Conservation (phyloP, 2,113 vertebrate genomes). For the Gracilinanus agilis region DNA sequence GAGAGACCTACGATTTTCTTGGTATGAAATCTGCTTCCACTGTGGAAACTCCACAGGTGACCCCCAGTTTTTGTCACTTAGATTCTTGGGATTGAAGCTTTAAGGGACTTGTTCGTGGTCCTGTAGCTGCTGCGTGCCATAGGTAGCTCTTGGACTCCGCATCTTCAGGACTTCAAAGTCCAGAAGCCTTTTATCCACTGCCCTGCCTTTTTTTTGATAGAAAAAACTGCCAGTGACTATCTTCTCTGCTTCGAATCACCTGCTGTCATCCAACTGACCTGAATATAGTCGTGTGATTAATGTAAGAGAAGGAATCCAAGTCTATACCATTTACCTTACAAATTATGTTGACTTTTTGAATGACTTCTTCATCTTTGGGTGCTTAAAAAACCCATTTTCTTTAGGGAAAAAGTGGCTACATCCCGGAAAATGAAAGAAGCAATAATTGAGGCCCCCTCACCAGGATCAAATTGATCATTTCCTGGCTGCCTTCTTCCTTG, state of each 20-base stretch:
- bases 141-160: not conserved
- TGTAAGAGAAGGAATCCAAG: slow-evolving; percentile 28
- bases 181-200: not conserved
- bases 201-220: not conserved
- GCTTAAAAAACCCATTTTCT: slow-evolving; percentile 49
- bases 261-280: slow-evolving; percentile 30
- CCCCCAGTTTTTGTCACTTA: not conserved
- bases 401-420: slow-evolving; percentile 43
- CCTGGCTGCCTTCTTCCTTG: not conserved
- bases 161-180: not conserved
- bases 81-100: not conserved
- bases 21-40: not conserved
- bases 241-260: slow-evolving; percentile 30
- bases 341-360: slow-evolving; percentile 18
- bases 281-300: slow-evolving; percentile 2
- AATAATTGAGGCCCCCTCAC: not conserved
- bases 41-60: not conserved
- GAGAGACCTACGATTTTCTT: not conserved
- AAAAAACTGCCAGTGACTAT: slow-evolving; percentile 18
- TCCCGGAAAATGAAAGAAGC: slow-evolving; percentile 15
- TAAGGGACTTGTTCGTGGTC: not conserved
- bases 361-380: slow-evolving; percentile 45
- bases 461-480: not conserved
- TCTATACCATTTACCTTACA: slow-evolving; percentile 37
- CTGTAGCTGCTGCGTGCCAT: not conserved